Base-by-base conservation (phyloP, 1,140 invertebrate species). In the Kradibia gibbosae region DNA sequence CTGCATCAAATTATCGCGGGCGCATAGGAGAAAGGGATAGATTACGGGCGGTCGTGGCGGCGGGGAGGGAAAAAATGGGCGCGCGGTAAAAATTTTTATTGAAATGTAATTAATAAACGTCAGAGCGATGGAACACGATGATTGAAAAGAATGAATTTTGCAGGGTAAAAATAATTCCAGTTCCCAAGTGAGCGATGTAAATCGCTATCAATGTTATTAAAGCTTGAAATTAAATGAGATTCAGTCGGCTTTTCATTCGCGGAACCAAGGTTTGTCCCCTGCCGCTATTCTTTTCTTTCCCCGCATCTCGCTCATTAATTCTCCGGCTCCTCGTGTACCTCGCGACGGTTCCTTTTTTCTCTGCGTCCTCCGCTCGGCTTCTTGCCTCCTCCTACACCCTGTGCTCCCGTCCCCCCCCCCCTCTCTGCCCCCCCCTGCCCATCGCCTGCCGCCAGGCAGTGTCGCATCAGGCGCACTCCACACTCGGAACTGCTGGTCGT, bases 201-300 rank as follows among this genome's bases (percentile, higher is more conserved):
- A 72, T 20, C 36, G 67, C 67, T 72, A 80, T 80, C 78, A 72
- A 80, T 80, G 28, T 72, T 57, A 72, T 80, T 55, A 80, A 78
- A 78, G 48, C 48, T 53, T 67, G 76, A 78, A 80, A 80, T 80
- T 80, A 72, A 80, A 80, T 72, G 78, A 80, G 78, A 80, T 62
- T 55, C 65, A 11, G 48, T 10, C 20, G 53, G 65, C 36, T 55
- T 78, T 78, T 71, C 77, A 72, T 72, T 45, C 3, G 65, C 36
- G 48, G 25, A 70, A 39, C 42, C 62, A 70, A 67, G 62, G 42
- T 76, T 48, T 45, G 55, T 76, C 57, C 25, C 25, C 57, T 62
- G 55, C 36, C 36, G 31, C 65, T 70, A n/a, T 55, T 70, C 48
- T 31, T 78, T 39, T 20, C 28, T 53, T 62, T 53, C 62, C 25